These are phyloP conservation scores for Chymomyza procnemis DNA, from an alignment of 2,888 invertebrate species.

Conservation along the genomic window DNA sequence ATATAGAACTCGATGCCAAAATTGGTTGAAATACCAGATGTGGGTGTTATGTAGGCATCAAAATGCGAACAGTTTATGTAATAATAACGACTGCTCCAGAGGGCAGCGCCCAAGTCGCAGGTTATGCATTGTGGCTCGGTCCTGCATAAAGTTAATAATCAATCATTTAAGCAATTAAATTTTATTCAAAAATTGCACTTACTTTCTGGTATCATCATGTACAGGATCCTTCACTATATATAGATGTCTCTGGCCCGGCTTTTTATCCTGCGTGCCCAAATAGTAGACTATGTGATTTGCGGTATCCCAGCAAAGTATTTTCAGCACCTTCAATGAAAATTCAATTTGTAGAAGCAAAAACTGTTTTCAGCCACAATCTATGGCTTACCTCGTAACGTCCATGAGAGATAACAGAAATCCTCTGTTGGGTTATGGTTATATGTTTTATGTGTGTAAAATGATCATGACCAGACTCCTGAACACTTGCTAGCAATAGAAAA, in stretches of 20 bases:
- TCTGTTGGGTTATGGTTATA: constrained; percentile 88
- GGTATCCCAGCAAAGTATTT: constrained; percentile 92
- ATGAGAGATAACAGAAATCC: constrained; percentile 91
- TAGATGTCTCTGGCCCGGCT: constrained; percentile 91
- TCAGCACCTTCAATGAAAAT: constrained; percentile 76
- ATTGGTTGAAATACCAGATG: constrained; percentile 77
- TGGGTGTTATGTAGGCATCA: constrained; percentile 85
- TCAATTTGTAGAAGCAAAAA: background rate
- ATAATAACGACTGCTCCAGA: constrained; percentile 88
- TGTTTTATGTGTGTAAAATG: constrained; percentile 94
- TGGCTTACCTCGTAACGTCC: constrained; percentile 88
- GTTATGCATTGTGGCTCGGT: constrained; percentile 91
- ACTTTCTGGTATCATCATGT: constrained; percentile 83
- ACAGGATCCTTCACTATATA: constrained; percentile 89
- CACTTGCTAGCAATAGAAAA: constrained; percentile 88
- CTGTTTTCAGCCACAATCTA: background rate
- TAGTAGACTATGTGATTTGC: constrained; percentile 89
- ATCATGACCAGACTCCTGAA: constrained; percentile 90
- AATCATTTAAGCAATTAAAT: background rate
- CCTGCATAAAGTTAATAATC: constrained; percentile 47
- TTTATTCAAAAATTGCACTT: constrained; percentile 43
- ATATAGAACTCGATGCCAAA: constrained; percentile 82
- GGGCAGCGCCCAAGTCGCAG: constrained; percentile 86
- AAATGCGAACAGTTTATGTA: constrained; percentile 93
- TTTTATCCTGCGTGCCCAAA: constrained; percentile 88